Percentiles rank a stretch among this genome's conserved stretches.
phyloP scores from a whole-genome alignment of 2,113 vertebrate species.

The Ptilorrhoa leucosticta region DNA sequence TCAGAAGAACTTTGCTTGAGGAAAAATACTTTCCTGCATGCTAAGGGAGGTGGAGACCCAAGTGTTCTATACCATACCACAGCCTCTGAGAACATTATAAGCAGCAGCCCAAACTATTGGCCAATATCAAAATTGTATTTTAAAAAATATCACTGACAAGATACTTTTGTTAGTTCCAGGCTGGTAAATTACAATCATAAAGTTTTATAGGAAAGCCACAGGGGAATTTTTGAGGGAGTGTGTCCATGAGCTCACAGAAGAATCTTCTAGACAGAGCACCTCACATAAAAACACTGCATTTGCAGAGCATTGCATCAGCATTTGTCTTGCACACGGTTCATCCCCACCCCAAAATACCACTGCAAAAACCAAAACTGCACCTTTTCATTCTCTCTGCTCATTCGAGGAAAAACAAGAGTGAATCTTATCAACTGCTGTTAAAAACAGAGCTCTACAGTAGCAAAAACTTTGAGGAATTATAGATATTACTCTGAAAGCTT shows the following conservation, averaged over 20 bases:
- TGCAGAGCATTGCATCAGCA: not conserved
- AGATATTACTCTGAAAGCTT: not conserved
- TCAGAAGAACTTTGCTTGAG: not conserved
- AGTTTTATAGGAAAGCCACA: not conserved
- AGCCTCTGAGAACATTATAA: not conserved
- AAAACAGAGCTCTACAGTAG: constrained; percentile 7
- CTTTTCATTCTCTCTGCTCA: constrained; percentile 1
- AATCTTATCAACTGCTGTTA: constrained; percentile 10
- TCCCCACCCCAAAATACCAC: not conserved
- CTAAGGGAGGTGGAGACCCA: not conserved
- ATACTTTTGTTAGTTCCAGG: not conserved
- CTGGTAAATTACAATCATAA: not conserved
- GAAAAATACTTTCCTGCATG: not conserved
- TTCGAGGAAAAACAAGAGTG: constrained; percentile 1
- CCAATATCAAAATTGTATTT: not conserved
- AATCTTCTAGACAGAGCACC: not conserved
- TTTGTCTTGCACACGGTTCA: not conserved
- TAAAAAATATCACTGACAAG: not conserved
- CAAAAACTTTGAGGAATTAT: constrained; percentile 43
- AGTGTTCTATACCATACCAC: not conserved
- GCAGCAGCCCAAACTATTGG: not conserved
- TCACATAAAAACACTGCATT: not conserved
- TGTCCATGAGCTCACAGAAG: not conserved
- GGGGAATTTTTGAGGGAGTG: not conserved
- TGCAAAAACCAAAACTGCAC: not conserved